These are phyloP conservation scores for Lochmaea capreae DNA, from an alignment of 2,888 invertebrate species.

Conservation along the genomic window DNA sequence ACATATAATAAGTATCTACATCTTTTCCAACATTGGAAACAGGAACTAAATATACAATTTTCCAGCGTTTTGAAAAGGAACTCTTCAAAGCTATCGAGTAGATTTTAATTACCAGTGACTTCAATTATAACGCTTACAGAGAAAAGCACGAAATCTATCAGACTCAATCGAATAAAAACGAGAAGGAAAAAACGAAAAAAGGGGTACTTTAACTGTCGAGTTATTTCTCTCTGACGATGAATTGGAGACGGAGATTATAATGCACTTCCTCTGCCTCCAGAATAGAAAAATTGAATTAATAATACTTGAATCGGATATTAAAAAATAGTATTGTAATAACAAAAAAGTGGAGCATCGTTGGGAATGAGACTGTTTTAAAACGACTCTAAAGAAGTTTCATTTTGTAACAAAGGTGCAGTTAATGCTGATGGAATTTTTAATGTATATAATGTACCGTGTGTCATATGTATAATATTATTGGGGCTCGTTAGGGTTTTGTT, in stretches of 20 bases:
- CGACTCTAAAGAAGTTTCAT: too few species aligned
- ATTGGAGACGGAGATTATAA: conserved; percentile 29
- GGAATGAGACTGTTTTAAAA: too few species aligned
- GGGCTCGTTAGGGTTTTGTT: too few species aligned
- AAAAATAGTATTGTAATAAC: too few species aligned
- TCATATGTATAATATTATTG: too few species aligned
- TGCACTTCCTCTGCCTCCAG: conserved; percentile 23
- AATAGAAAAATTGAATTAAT: conserved; percentile 14
- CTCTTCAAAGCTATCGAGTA: conserved; percentile 12
- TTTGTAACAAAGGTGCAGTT: too few species aligned
- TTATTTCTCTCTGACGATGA: conserved; percentile 16
- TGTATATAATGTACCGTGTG: too few species aligned
- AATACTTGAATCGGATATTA: too few species aligned
- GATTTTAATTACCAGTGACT: conserved; percentile 25
- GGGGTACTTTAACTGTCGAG: conserved; percentile 21
- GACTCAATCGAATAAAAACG: conserved; percentile 21
- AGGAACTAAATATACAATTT: not conserved
- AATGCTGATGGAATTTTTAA: too few species aligned
- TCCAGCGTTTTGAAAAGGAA: conserved; percentile 5
- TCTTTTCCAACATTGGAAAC: not conserved
- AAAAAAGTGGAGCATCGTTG: too few species aligned
- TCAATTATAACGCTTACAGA: conserved; percentile 25
- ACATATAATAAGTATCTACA: too few species aligned
- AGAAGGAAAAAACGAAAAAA: conserved; percentile 10
- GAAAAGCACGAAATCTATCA: conserved; percentile 32